phyloP scores from a whole-genome alignment of 1,140 invertebrate genomes.

The Drosophila melanica region DNA sequence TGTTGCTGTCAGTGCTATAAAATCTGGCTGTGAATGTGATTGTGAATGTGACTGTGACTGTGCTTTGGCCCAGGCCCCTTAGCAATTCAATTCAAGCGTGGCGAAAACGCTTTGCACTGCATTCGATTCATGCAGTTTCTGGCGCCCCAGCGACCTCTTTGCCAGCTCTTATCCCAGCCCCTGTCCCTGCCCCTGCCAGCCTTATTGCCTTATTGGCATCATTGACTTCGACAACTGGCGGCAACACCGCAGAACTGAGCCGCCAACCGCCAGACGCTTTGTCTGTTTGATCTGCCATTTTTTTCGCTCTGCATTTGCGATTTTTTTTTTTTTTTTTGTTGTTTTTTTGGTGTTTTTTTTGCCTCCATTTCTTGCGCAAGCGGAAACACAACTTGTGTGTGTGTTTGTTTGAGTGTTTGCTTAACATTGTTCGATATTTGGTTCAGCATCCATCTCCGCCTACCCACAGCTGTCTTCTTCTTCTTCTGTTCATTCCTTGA shows the following conservation, averaged over 20 bases:
- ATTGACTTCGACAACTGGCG: conserved; percentile 68
- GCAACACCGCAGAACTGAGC: conserved; percentile 71
- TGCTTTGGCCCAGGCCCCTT: conserved; percentile 15
- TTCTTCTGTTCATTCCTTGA: conserved; percentile 81
- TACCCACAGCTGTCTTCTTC: conserved; percentile 17
- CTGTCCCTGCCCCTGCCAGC: conserved; percentile 2
- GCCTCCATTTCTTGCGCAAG: conserved; percentile 53
- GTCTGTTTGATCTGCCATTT: conserved; percentile 60
- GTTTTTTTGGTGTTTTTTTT: conserved; percentile 49
- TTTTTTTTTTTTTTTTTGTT: conserved; percentile 35
- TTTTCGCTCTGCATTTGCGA: conserved; percentile 23
- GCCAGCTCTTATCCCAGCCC: conserved; percentile 4
- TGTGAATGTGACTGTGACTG: conserved; percentile 14
- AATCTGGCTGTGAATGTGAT: conserved; percentile 22
- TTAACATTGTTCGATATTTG: conserved; percentile 82
- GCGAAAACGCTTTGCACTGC: conserved; percentile 74
- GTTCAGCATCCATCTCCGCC: conserved; percentile 47
- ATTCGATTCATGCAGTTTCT: conserved; percentile 51
- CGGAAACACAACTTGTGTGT: conserved; percentile 57
- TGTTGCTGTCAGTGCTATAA: conserved; percentile 17
- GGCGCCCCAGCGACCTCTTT: conserved; percentile 27
- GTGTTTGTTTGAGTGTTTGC: conserved; percentile 63
- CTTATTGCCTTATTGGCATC: conserved; percentile 61
- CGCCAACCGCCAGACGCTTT: conserved; percentile 33
- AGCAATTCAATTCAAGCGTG: conserved; percentile 69